These are phyloP conservation scores for Nesometra sesokonis DNA, from an alignment of 35 echinoderm and acorn worm species.

Conservation along the genomic window DNA sequence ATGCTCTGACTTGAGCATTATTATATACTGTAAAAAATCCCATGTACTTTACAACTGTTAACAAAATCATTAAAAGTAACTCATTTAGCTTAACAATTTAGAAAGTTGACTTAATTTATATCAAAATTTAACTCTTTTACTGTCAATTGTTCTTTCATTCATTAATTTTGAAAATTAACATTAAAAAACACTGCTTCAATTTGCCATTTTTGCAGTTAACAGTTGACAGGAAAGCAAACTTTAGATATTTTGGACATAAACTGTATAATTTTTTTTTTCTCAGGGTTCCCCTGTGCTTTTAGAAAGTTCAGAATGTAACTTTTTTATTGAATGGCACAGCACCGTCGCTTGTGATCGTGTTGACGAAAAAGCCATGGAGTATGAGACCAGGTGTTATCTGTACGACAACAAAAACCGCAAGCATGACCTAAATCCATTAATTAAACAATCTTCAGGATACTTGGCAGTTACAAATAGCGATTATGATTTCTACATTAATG, in stretches of 20 bases:
- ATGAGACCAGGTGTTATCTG: constrained; percentile 74
- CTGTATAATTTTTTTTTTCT: not conserved
- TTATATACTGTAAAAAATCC: too few species aligned
- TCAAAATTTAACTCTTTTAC: not conserved
- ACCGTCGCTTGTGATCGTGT: constrained; percentile 51
- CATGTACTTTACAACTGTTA: too few species aligned
- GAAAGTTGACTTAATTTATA: not conserved
- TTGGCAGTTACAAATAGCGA: constrained; percentile 48
- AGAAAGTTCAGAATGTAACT: constrained; percentile 41
- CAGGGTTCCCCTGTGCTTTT: constrained; percentile 82
- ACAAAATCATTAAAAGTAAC: too few species aligned
- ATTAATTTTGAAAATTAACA: too few species aligned
- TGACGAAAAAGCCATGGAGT: constrained; percentile 3
- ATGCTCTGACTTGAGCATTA: too few species aligned
- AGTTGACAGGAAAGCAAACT: too few species aligned
- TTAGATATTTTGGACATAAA: not conserved
- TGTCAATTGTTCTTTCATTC: not conserved
- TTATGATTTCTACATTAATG: constrained; percentile 88
- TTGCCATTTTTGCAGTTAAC: too few species aligned
- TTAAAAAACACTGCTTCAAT: not conserved
- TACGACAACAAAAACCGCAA: constrained; percentile 59
- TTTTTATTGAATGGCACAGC: constrained; percentile 87
- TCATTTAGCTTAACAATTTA: too few species aligned
- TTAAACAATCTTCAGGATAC: constrained; percentile 73
- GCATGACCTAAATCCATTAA: constrained; percentile 68